Base-by-base conservation (phyloP, 2,888 invertebrate species). In the Plemyria rubiginata region DNA sequence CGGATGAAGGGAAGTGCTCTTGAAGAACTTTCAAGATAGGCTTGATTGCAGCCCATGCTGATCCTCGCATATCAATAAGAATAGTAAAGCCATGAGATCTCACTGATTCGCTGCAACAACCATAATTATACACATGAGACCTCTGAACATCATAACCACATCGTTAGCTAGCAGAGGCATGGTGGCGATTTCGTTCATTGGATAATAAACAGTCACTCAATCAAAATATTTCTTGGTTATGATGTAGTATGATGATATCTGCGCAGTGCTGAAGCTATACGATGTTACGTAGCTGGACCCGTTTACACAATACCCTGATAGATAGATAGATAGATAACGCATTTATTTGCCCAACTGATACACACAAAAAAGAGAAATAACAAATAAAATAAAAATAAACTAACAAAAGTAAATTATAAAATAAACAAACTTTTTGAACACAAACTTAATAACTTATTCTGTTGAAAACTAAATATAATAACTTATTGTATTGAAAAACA, bases 51-150 rank as follows among this genome's bases (percentile, higher is more conserved):
- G 97, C 97, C 98, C 98, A 98, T 72, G 99, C 98, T 76, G 96
- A 96, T 76, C 98, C 98, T 80, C 99, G 95, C 99, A 99, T 99
- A 93, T 99, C 99, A 82, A 99, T 96, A 76, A 99, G 95, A 73
- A 99, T 97, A 55, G 98, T 98, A 92, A 99, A 99, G 66, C 99
- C 98, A 79, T 97, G 94, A 73, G 97, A 95, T 80, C 96, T 94
- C 56, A 96, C 95, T 79, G 97, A 97, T 84, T 98, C 98, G 82
- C 97, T 98, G 93, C 55, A 95, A 95, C 71, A 82, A 54, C 43
- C 46, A 12, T 13, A 13, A 40, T 29, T 8, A n/a, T 32, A 32
- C 29, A 36, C 32, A 28, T 28, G 8, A n/a, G 1, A n/a, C 13
- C 2, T 2, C 11, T 45, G 1, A 43, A 15, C 9, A 11, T 9